Evolutionary conservation across 2,113 vertebrate genomes (phyloP).

Genomic region (Dicentrarchus labrax): DNA sequence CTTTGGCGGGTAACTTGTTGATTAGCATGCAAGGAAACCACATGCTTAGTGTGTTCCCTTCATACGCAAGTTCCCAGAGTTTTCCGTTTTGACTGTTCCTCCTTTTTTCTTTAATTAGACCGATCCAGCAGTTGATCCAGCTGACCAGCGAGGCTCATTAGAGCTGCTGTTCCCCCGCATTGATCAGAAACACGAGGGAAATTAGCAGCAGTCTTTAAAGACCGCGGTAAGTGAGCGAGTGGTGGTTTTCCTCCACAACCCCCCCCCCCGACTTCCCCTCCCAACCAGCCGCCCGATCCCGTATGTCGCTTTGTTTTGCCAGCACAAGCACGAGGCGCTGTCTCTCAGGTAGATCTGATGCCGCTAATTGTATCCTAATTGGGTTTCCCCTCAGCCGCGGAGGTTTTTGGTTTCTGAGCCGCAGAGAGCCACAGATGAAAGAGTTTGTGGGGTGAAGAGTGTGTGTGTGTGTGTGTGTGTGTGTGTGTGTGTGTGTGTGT

Average conservation of each 20-base stretch:
- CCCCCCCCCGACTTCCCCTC: background rate
- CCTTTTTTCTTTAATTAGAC: background rate
- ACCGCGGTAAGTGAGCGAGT: constrained; percentile 4
- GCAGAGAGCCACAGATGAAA: constrained; percentile 47
- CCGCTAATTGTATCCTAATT: constrained; percentile 68
- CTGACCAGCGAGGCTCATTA: constrained; percentile 9
- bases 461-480: constrained; percentile 3
- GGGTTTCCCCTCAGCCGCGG: constrained; percentile 37
- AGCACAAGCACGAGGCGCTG: background rate
- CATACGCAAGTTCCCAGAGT: constrained; percentile 15
- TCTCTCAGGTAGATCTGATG: constrained; percentile 69
- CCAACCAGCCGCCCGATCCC: background rate
- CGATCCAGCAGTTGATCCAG: background rate
- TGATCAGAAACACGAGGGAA: constrained; percentile 42
- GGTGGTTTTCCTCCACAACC: background rate
- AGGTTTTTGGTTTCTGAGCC: constrained; percentile 44
- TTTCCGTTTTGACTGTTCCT: background rate
- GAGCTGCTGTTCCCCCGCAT: constrained; percentile 18
- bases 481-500: constrained; percentile 10
- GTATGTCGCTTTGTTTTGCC: constrained; percentile 60
- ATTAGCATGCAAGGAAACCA: constrained; percentile 13
- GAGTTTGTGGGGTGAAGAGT: constrained; percentile 29
- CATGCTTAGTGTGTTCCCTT: background rate
- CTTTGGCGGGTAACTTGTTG: constrained; percentile 64
- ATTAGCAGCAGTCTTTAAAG: constrained; percentile 43